These are phyloP conservation scores for Thereva unica DNA, from an alignment of 2,888 invertebrate genomes.

Conservation along the genomic window DNA sequence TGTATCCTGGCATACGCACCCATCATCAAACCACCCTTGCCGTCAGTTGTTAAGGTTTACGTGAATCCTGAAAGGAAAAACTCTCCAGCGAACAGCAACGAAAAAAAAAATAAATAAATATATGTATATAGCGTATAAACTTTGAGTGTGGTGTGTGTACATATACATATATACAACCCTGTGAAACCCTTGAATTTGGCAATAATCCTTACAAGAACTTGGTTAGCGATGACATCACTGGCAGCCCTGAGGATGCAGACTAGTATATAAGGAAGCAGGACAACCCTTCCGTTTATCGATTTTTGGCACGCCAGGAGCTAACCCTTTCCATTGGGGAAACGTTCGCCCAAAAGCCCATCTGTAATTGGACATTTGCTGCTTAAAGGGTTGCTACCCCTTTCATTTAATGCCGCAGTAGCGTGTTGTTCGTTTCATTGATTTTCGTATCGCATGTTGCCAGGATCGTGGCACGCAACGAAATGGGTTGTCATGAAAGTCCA, in stretches of 20 bases:
- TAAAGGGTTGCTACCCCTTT: neutral
- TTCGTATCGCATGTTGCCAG: conserved; percentile 16
- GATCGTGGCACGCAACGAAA: conserved; percentile 16
- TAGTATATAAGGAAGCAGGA: conserved; percentile 14
- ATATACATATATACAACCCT: conserved; percentile 26
- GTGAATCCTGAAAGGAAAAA: conserved; percentile 13
- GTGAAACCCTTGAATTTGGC: conserved; percentile 23
- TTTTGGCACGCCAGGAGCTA: conserved; percentile 5
- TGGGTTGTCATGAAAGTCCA: conserved; percentile 13
- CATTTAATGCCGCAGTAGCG: too few species aligned
- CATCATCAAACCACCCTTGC: conserved; percentile 6
- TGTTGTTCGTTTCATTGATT: conserved; percentile 14
- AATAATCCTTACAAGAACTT: conserved; percentile 22
- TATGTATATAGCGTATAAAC: too few species aligned
- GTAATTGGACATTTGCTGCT: conserved; percentile 4
- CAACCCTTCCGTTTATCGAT: conserved; percentile 27
- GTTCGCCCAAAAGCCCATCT: conserved; percentile 19
- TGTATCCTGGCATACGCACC: conserved; percentile 14
- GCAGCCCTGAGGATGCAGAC: conserved; percentile 24
- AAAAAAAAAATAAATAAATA: too few species aligned
- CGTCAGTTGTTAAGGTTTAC: conserved; percentile 9
- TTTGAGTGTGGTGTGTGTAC: neutral
- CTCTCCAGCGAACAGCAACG: conserved; percentile 7
- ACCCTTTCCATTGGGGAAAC: neutral
- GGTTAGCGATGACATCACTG: conserved; percentile 28